Conservation (phyloP, 35 echinoderm and acorn worm species). For the Ophioderma brevispina region DNA sequence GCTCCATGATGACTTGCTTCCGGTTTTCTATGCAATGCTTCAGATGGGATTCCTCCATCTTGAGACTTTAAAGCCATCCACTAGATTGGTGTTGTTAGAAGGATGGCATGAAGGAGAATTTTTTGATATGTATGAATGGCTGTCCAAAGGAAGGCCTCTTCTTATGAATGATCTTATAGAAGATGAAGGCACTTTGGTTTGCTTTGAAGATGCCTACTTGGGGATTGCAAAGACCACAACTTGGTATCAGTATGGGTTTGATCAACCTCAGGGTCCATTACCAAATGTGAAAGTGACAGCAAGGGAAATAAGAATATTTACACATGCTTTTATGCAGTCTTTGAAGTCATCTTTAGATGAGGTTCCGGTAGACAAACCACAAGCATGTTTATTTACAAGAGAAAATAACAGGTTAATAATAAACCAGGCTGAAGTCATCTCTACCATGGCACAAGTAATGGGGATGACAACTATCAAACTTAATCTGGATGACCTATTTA, state of each 20-base stretch:
- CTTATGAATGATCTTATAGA: conserved; percentile 55
- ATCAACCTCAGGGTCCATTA: conserved; percentile 77
- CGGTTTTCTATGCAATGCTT: conserved; percentile 71
- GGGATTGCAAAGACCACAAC: conserved; percentile 71
- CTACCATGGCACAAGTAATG: conserved; percentile 50
- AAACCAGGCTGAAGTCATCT: conserved; percentile 74
- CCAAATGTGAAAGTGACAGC: conserved; percentile 50
- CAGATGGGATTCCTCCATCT: conserved; percentile 23
- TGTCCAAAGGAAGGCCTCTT: conserved; percentile 60
- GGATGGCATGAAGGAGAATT: conserved; percentile 59
- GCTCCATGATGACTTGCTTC: conserved; percentile 91
- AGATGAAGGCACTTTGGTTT: conserved; percentile 26
- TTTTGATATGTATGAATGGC: conserved; percentile 62
- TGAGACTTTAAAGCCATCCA: neutral
- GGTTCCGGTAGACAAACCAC: neutral
- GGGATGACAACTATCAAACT: conserved; percentile 50
- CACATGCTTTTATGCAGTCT: neutral
- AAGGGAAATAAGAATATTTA: conserved; percentile 62
- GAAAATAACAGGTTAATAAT: conserved; percentile 80
- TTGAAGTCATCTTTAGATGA: neutral
- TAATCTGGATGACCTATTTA: conserved; percentile 52
- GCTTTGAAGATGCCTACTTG: conserved; percentile 81
- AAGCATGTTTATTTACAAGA: conserved; percentile 57
- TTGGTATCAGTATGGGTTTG: conserved; percentile 99
- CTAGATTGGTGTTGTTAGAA: conserved; percentile 66